Evolutionary conservation across 2,888 invertebrate species (phyloP).

Genomic region (Rhopalosiphum nymphaeae): DNA sequence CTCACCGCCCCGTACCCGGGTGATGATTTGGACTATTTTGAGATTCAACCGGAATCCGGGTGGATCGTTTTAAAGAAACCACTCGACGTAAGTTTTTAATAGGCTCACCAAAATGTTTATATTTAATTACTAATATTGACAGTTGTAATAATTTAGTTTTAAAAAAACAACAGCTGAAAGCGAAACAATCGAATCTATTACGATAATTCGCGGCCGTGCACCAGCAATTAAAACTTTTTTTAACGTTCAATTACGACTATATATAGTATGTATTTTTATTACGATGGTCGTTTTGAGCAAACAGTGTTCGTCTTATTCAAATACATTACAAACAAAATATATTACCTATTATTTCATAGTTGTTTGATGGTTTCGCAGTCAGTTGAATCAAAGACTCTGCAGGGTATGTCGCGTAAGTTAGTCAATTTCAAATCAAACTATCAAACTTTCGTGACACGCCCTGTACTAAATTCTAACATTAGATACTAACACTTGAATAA

Average conservation of each 20-base stretch:
- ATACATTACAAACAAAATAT: too few species aligned
- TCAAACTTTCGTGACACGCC: not conserved
- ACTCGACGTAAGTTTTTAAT: slow-evolving; percentile 90
- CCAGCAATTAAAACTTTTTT: too few species aligned
- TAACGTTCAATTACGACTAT: too few species aligned
- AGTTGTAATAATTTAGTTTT: slow-evolving; percentile 8
- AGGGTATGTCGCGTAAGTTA: not conserved
- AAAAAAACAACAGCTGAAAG: not conserved
- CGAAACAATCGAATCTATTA: not conserved
- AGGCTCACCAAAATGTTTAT: not conserved
- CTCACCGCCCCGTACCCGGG: slow-evolving; percentile 90
- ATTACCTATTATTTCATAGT: not conserved
- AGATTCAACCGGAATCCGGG: slow-evolving; percentile 96
- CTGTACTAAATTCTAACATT: not conserved
- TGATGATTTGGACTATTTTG: slow-evolving; percentile 93
- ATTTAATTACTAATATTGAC: not conserved
- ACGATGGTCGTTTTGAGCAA: too few species aligned
- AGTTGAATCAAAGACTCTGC: not conserved
- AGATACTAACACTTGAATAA: slow-evolving; percentile 49
- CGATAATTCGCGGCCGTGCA: not conserved
- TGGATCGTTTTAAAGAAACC: slow-evolving; percentile 97
- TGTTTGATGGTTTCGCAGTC: not conserved
- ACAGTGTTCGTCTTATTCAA: too few species aligned
- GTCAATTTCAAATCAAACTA: not conserved
- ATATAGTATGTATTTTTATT: too few species aligned